phyloP scores from a whole-genome alignment of 2,888 invertebrate species.

The Tachina grossa region DNA sequence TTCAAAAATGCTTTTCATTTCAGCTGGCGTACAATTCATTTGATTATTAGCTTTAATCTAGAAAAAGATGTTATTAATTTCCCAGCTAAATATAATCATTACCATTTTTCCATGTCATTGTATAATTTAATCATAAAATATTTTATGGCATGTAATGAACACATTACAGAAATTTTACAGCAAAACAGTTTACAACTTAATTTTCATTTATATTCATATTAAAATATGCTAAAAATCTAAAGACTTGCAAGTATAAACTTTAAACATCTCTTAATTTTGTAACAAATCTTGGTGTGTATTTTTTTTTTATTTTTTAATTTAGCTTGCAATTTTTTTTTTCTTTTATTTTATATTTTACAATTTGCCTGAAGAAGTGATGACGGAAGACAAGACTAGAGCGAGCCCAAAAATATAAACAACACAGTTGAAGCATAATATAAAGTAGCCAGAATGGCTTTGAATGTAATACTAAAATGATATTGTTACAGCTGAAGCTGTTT shows the following conservation, averaged over 20 bases:
- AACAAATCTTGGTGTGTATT: slow-evolving; percentile 41
- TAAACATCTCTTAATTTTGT: slow-evolving; percentile 60
- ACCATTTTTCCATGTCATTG: slow-evolving; percentile 25
- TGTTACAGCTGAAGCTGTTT: slow-evolving; percentile 9
- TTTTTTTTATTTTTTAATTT: slow-evolving; percentile 9
- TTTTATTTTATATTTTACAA: slow-evolving; percentile 40
- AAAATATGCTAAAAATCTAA: slow-evolving; percentile 55
- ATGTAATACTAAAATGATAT: slow-evolving; percentile 8
- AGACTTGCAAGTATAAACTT: neutral
- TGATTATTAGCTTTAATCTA: neutral
- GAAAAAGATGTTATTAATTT: neutral
- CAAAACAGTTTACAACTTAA: slow-evolving; percentile 59
- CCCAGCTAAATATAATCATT: neutral
- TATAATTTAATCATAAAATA: slow-evolving; percentile 44
- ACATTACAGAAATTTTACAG: slow-evolving; percentile 49
- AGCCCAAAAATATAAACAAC: slow-evolving; percentile 34
- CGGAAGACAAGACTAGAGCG: slow-evolving; percentile 63
- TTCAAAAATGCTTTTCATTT: too few relatives aligned
- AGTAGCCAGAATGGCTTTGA: slow-evolving; percentile 51
- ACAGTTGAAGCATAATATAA: slow-evolving; percentile 34
- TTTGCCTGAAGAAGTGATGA: slow-evolving; percentile 68
- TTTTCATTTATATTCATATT: slow-evolving; percentile 60
- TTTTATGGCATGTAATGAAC: slow-evolving; percentile 58
- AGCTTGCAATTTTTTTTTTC: neutral
- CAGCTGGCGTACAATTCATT: neutral